phyloP scores from a whole-genome alignment of 2,888 invertebrate genomes.

The Cancer borealis region DNA sequence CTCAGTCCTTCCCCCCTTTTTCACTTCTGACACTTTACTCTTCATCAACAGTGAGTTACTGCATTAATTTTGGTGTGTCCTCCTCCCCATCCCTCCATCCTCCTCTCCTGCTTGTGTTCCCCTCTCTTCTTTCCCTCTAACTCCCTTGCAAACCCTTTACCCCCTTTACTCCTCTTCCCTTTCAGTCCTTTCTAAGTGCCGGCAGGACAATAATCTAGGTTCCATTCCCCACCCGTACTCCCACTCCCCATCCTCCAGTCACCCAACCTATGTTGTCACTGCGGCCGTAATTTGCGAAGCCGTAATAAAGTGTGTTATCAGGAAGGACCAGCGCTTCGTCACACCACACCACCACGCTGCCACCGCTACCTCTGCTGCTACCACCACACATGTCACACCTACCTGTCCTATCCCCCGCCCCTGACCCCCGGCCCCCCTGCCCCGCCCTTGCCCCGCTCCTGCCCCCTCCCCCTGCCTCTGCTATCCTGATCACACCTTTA shows the following conservation, averaged over 20 bases:
- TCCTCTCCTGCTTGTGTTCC: too few relatives aligned
- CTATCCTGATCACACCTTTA: too few relatives aligned
- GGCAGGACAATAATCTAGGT: too few relatives aligned
- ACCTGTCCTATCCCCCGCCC: not conserved
- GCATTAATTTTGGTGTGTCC: not conserved
- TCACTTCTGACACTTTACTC: not conserved
- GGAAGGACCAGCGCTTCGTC: not conserved
- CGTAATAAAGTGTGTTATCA: slow-evolving; percentile 26
- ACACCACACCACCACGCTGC: not conserved
- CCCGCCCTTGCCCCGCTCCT: too few relatives aligned
- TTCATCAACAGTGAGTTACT: not conserved
- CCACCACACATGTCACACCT: not conserved
- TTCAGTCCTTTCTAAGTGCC: too few relatives aligned
- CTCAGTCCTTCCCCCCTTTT: not conserved
- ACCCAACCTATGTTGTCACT: not conserved
- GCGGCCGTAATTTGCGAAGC: slow-evolving; percentile 5
- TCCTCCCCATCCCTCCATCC: not conserved
- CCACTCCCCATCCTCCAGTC: too few relatives aligned
- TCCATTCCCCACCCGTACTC: too few relatives aligned
- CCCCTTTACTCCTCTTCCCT: too few relatives aligned
- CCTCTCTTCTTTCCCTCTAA: too few relatives aligned
- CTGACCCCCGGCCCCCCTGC: not conserved
- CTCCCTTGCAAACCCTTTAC: too few relatives aligned
- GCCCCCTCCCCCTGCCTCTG: too few relatives aligned
- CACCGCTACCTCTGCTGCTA: not conserved